Evolutionary conservation across 37 sponge, comb jelly and placozoan species (phyloP).

Genomic region (Beroe forskalii): DNA sequence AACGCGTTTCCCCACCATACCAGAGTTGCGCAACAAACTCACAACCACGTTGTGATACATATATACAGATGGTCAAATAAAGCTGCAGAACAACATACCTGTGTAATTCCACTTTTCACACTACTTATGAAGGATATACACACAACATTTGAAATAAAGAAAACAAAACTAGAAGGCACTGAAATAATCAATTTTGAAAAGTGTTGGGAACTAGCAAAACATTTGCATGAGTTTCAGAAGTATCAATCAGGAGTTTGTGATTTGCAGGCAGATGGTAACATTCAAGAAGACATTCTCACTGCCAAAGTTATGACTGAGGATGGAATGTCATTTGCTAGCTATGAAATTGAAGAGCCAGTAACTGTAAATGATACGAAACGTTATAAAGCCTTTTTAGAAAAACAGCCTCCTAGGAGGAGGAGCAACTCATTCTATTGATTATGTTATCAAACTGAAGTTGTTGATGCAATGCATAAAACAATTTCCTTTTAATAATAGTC

Average conservation of each 20-base stretch:
- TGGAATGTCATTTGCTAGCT: constrained; percentile 49
- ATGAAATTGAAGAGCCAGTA: constrained; percentile 59
- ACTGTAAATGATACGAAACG: constrained; percentile 60
- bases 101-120: constrained; percentile 59
- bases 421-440: background rate
- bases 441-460: too few relatives aligned
- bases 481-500: too few relatives aligned
- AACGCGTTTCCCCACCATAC: too few relatives aligned
- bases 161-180: constrained; percentile 31
- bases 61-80: too few relatives aligned
- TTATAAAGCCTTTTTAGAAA: constrained; percentile 53
- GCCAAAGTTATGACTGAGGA: constrained; percentile 53
- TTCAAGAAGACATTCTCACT: constrained; percentile 40
- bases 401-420: background rate
- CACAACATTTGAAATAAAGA: constrained; percentile 47
- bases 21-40: too few relatives aligned
- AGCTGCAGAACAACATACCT: constrained; percentile 42
- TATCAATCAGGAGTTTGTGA: constrained; percentile 62
- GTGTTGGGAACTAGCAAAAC: constrained; percentile 50
- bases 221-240: constrained; percentile 32
- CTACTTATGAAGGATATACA: constrained; percentile 58
- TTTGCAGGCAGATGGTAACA: constrained; percentile 48
- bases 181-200: constrained; percentile 62
- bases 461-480: too few relatives aligned
- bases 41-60: too few relatives aligned